These are phyloP conservation scores for Procavia capensis DNA, from an alignment of 2,113 vertebrate species.

Conservation along the genomic window DNA sequence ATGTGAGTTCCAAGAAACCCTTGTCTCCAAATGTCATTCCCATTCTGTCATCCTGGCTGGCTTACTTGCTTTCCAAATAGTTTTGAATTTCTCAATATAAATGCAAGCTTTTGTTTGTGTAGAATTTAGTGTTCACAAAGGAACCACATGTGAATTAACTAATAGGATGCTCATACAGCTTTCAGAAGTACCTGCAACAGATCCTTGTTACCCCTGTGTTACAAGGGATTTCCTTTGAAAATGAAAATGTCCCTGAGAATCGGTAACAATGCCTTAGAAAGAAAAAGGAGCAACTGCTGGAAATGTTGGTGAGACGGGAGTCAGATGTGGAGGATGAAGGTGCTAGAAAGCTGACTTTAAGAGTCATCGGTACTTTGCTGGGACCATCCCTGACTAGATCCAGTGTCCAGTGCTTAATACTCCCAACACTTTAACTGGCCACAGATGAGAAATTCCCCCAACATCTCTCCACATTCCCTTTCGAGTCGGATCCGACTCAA, in stretches of 20 bases:
- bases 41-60: no score
- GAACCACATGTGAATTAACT: neutral
- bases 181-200: neutral
- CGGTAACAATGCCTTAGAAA: neutral
- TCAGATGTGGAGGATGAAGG: neutral
- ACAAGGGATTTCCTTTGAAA: neutral
- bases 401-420: neutral
- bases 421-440: slow-evolving; percentile 52
- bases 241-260: neutral
- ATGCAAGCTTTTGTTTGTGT: neutral
- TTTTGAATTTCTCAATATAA: neutral
- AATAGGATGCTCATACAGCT: neutral
- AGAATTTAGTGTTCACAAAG: neutral
- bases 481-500: no score
- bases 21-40: neutral
- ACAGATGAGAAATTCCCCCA: slow-evolving; percentile 17
- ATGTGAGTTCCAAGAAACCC: neutral
- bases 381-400: neutral
- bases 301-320: neutral
- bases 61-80: neutral
- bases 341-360: neutral
- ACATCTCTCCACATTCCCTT: neutral
- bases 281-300: neutral
- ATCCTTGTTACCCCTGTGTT: neutral
- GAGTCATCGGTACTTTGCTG: neutral